These are phyloP conservation scores for Planococcus citri DNA, from an alignment of 1,140 invertebrate species.

Conservation along the genomic window DNA sequence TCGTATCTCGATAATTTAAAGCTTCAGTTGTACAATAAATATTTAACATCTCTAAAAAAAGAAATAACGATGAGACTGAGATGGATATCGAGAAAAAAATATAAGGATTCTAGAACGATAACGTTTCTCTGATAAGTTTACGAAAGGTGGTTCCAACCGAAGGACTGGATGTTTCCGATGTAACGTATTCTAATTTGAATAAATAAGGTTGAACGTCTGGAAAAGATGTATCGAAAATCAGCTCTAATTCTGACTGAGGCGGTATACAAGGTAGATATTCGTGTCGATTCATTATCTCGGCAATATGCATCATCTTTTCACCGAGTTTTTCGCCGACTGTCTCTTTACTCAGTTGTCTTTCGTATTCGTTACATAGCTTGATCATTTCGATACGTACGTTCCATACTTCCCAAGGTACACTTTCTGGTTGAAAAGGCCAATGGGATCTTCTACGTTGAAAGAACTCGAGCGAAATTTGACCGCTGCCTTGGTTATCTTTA, in stretches of 20 bases:
- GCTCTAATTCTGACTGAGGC: slow-evolving; percentile 75
- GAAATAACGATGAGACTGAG: too few relatives aligned
- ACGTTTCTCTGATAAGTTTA: slow-evolving; percentile 77
- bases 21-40: too few relatives aligned
- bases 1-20: too few relatives aligned
- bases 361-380: slow-evolving; percentile 73
- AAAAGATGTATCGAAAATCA: slow-evolving; percentile 87
- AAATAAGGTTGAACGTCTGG: slow-evolving; percentile 89
- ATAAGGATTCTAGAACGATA: slow-evolving; percentile 51
- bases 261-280: slow-evolving; percentile 94
- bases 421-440: slow-evolving; percentile 78
- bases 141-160: slow-evolving; percentile 77
- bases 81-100: too few relatives aligned
- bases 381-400: slow-evolving; percentile 80
- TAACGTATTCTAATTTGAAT: slow-evolving; percentile 52
- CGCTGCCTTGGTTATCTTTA: slow-evolving; percentile 54
- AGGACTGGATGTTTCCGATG: slow-evolving; percentile 52
- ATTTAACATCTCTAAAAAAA: too few relatives aligned
- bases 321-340: slow-evolving; percentile 81
- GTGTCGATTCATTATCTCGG: slow-evolving; percentile 86
- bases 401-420: slow-evolving; percentile 96
- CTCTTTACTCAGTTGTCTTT: slow-evolving; percentile 73
- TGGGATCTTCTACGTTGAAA: slow-evolving; percentile 79
- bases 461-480: slow-evolving; percentile 89
- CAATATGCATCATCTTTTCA: slow-evolving; percentile 86